phyloP scores from a whole-genome alignment of 92 coral and sea anemone species.

The Blastomussa wellsi region DNA sequence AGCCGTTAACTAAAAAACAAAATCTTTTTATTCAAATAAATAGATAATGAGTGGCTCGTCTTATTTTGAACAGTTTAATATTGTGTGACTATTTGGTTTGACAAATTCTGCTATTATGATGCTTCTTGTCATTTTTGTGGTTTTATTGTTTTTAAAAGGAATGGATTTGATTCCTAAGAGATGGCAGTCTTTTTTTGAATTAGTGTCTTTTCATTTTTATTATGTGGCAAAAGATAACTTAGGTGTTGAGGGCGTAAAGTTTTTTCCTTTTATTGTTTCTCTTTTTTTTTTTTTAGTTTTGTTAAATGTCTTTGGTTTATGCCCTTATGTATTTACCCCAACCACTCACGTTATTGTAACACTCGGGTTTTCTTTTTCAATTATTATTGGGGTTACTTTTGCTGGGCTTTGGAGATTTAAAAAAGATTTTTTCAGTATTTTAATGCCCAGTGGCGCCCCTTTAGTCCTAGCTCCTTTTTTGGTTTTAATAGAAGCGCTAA shows the following conservation, averaged over 20 bases:
- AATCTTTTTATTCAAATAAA: slow-evolving; percentile 69
- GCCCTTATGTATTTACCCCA: slow-evolving; percentile 79
- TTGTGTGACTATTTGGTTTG: slow-evolving; percentile 69
- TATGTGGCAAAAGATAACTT: slow-evolving; percentile 68
- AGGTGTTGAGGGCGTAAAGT: slow-evolving; percentile 59
- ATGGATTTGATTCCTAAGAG: slow-evolving; percentile 71
- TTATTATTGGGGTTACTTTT: slow-evolving; percentile 64
- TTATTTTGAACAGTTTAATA: slow-evolving; percentile 82
- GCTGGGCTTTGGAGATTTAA: slow-evolving; percentile 67
- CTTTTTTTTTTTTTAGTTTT: slow-evolving; percentile 77
- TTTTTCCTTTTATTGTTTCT: slow-evolving; percentile 70
- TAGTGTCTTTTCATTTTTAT: slow-evolving; percentile 63
- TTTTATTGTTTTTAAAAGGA: slow-evolving; percentile 73
- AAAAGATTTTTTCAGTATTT: slow-evolving; percentile 72
- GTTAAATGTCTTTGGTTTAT: slow-evolving; percentile 78
- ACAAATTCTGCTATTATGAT: slow-evolving; percentile 84
- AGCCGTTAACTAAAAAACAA: slow-evolving; percentile 69
- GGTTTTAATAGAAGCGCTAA: slow-evolving; percentile 81
- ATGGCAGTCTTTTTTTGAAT: slow-evolving; percentile 75
- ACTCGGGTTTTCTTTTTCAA: slow-evolving; percentile 69
- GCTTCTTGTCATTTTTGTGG: slow-evolving; percentile 70
- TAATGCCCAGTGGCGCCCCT: slow-evolving; percentile 91
- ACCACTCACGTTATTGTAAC: slow-evolving; percentile 76
- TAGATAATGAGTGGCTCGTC: slow-evolving; percentile 71
- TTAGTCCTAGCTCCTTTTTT: slow-evolving; percentile 82